Evolutionary conservation across 2,888 invertebrate genomes (phyloP).

Genomic region (Eledone cirrhosa): DNA sequence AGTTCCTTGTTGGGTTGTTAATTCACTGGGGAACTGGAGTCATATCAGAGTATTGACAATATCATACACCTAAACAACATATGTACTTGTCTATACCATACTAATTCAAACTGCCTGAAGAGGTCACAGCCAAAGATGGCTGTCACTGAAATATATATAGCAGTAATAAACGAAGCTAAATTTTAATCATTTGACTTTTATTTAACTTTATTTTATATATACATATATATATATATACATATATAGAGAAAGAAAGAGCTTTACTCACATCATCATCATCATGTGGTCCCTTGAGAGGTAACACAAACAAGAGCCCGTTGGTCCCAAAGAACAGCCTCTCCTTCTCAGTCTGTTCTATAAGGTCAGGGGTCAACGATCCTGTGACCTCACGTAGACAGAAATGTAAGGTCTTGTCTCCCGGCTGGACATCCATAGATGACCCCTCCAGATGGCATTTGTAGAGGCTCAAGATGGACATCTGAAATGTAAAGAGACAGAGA

Average conservation of each 20-base stretch:
- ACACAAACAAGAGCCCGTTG: constrained; percentile 50
- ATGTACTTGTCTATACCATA: too few species aligned
- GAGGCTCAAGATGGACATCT: constrained; percentile 51
- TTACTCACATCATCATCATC: not conserved
- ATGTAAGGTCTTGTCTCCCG: constrained; percentile 36
- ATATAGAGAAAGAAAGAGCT: not conserved
- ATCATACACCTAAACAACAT: too few species aligned
- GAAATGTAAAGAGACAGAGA: constrained; percentile 6
- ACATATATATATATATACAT: too few species aligned
- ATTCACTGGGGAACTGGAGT: too few species aligned
- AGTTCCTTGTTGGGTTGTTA: too few species aligned
- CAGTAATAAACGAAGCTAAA: too few species aligned
- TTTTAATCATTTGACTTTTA: too few species aligned
- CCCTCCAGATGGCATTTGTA: constrained; percentile 40
- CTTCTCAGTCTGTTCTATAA: constrained; percentile 38
- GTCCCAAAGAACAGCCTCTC: constrained; percentile 45
- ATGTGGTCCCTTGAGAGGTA: constrained; percentile 36
- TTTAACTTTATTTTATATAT: too few species aligned
- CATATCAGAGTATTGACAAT: too few species aligned
- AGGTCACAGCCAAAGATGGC: too few species aligned
- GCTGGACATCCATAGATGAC: not conserved
- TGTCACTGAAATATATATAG: too few species aligned
- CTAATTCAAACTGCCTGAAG: too few species aligned
- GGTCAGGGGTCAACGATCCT: constrained; percentile 41
- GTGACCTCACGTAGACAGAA: constrained; percentile 48